Evolutionary conservation across 2,888 invertebrate species (phyloP), one percentile per base, ranked within the genome.

Genomic region (Platycnemis pennipes): DNA sequence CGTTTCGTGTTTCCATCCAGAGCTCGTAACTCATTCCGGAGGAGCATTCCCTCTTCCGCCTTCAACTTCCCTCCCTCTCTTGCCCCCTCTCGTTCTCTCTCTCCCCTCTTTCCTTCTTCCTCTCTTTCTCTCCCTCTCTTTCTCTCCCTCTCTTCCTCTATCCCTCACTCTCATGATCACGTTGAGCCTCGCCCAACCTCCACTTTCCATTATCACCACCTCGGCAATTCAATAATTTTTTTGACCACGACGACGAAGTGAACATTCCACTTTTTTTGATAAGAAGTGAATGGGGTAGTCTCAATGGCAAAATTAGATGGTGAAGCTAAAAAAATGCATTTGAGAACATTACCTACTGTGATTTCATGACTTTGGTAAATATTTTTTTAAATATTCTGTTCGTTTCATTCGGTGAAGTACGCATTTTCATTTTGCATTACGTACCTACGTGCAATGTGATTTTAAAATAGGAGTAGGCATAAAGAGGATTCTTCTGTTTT

Each of bases 1-100:
- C 91, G 63, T 56, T 91, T 91, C 91, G 91, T 69, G 91, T 63
- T 63, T 69, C 91, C 91, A 91, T 91, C 63, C 44, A 91, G 63
- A 69, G 91, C 42, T 69, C 91, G 91, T 91, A 63, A 91, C 69
- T 91, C 91, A 91, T 91, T 42, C 44, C 26, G 63, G 56, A 89
- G 89, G 89, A 89, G 89, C 22, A 49, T 53, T 53, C 37, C 37
- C 26, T 31, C 89, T 49, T 89, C 89, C 53, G 56, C 91, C 91
- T 31, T 13, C 91, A 63, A 49, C 37, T 31, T 31, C 53, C 16
- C 86, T 42, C n/a, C 46, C 37, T 26, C 53, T 37, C 37, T 42
- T 56, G 31, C 53, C 37, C 37, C 22, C 88, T 45, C 46, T n/a
- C 37, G 42, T 42, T 31, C 44, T 26, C 44, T 42, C 87, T 87